Conservation (phyloP, 2,797 vertebrate species). For the Pseudocheirus occidentalis region DNA sequence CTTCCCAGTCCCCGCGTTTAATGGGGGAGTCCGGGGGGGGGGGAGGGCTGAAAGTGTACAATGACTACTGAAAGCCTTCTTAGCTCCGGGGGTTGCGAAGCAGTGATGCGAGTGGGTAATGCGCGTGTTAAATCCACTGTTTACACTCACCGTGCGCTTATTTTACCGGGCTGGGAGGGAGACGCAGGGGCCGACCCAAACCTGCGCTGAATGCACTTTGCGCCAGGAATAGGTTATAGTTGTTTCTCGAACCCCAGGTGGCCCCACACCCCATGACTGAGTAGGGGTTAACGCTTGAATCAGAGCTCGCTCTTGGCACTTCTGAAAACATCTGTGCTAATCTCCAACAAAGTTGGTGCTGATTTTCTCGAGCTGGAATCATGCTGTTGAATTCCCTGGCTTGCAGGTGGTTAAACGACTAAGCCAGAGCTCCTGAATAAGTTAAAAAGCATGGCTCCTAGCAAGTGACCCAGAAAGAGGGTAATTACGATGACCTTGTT, state of each 20-base stretch:
- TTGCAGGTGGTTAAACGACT: not conserved
- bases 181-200: not conserved
- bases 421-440: not conserved
- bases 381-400: not conserved
- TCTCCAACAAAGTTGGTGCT: not conserved
- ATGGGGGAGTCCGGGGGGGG: not conserved
- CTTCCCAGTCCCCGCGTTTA: not conserved
- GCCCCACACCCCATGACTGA: not conserved
- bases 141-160: not conserved
- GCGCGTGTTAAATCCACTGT: not conserved
- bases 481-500: slow-evolving; percentile 4
- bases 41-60: not conserved
- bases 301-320: not conserved
- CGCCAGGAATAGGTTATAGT: not conserved
- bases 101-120: not conserved
- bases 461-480: not conserved
- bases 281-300: not conserved
- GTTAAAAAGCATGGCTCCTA: not conserved
- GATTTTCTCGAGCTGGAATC: not conserved
- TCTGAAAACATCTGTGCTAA: not conserved
- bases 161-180: not conserved
- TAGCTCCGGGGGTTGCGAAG: not conserved
- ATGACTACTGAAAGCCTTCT: not conserved
- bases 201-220: not conserved
- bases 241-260: not conserved